Percentiles rank a stretch among this genome's conserved stretches.
Conservation (phyloP, 92 coral and sea anemone genomes). For the Actinernus sp. region DNA sequence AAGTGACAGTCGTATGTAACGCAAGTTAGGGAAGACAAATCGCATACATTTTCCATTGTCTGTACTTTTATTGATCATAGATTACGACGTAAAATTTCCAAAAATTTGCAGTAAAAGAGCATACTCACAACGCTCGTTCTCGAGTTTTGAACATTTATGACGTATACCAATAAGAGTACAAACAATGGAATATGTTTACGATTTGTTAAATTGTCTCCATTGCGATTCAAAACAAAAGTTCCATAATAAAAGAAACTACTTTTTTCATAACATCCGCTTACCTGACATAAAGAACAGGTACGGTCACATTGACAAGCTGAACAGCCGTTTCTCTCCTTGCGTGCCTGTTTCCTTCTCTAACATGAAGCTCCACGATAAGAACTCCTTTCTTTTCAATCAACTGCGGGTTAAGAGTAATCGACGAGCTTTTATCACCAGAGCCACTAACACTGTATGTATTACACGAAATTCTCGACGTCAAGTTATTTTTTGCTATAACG, state of each 20-base stretch:
- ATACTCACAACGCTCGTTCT: too few relatives aligned
- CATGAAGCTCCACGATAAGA: slow-evolving; percentile 30
- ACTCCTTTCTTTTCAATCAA: slow-evolving; percentile 3
- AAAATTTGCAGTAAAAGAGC: too few relatives aligned
- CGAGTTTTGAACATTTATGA: too few relatives aligned
- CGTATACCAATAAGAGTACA: too few relatives aligned
- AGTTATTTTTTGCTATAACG: background rate
- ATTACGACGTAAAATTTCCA: too few relatives aligned
- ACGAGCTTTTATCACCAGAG: background rate
- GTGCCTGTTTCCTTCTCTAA: slow-evolving; percentile 40
- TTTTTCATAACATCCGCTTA: background rate
- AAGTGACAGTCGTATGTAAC: background rate
- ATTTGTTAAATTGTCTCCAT: too few relatives aligned
- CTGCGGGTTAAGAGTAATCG: slow-evolving; percentile 3
- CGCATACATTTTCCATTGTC: too few relatives aligned
- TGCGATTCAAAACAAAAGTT: too few relatives aligned
- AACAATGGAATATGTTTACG: too few relatives aligned
- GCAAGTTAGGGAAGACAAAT: too few relatives aligned
- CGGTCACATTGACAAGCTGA: slow-evolving; percentile 17
- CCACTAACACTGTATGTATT: background rate
- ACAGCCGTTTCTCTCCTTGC: slow-evolving; percentile 37
- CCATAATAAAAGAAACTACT: background rate
- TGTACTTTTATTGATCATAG: too few relatives aligned
- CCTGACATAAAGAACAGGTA: slow-evolving; percentile 45
- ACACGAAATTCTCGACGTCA: slow-evolving; percentile 4